A percentile compares a stretch with the other conserved stretches of the same genome.
Evolutionary conservation across 2,888 invertebrate species (phyloP).

Genomic region (Prosapia bicincta): DNA sequence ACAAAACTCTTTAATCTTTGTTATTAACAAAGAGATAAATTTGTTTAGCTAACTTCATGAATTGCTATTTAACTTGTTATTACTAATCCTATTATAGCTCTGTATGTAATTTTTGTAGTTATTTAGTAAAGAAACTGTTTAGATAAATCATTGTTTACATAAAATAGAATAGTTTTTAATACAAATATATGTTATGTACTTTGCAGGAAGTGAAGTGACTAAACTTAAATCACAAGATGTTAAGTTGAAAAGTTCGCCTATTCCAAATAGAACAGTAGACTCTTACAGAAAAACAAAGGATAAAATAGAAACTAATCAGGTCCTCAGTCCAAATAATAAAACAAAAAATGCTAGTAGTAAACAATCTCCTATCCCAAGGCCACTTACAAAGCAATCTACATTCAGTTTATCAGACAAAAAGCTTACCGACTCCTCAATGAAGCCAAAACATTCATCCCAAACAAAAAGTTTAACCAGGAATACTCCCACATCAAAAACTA

Average conservation of each 20-base stretch:
- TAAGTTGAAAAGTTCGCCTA: neutral
- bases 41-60: too few species aligned
- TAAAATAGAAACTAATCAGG: neutral
- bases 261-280: neutral
- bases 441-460: neutral
- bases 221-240: neutral
- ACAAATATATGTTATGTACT: too few species aligned
- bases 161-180: too few species aligned
- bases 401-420: neutral
- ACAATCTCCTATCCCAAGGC: neutral
- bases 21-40: too few species aligned
- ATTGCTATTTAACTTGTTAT: too few species aligned
- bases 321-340: neutral
- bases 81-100: too few species aligned
- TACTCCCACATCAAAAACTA: neutral
- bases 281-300: neutral
- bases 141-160: too few species aligned
- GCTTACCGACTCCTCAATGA: neutral
- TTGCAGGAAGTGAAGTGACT: neutral
- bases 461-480: neutral
- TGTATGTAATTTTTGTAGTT: too few species aligned
- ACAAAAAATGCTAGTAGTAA: neutral
- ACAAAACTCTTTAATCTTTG: too few species aligned
- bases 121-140: too few species aligned
- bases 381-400: neutral